A percentile compares a stretch with the other conserved stretches of the same genome.
Evolutionary conservation across 1,140 invertebrate species (phyloP).

Genomic region (Maconellicoccus hirsutus): DNA sequence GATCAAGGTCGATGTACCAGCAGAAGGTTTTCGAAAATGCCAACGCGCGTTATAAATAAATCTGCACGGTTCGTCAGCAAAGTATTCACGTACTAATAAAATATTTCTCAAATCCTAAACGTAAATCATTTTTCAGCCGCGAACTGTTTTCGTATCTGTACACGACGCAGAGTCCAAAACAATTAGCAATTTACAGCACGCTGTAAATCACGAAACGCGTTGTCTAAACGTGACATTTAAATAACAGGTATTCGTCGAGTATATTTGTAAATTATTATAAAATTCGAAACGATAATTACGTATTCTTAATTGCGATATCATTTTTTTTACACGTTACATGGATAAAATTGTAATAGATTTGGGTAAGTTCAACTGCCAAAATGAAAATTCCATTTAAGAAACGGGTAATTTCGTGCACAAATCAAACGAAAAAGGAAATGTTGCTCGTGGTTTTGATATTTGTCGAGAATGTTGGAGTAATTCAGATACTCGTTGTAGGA

Average conservation of each 20-base stretch:
- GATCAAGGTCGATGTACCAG: background rate
- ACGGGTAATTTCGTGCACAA: too few relatives aligned
- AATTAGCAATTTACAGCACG: slow-evolving; percentile 10
- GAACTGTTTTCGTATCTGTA: slow-evolving; percentile 13
- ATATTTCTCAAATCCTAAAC: background rate
- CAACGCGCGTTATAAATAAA: background rate
- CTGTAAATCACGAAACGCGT: slow-evolving; percentile 14
- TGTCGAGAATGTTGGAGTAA: too few relatives aligned
- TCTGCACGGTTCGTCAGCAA: background rate
- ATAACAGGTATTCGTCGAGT: background rate
- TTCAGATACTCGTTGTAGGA: too few relatives aligned
- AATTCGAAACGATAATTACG: background rate
- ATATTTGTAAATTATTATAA: slow-evolving; percentile 6
- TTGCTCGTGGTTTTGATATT: too few relatives aligned
- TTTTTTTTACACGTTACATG: background rate
- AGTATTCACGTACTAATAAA: background rate
- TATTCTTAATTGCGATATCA: background rate
- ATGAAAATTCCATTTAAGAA: too few relatives aligned
- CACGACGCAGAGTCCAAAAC: slow-evolving; percentile 10
- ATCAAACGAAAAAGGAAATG: too few relatives aligned
- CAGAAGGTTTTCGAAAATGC: background rate
- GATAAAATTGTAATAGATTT: too few relatives aligned
- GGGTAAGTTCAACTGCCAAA: too few relatives aligned
- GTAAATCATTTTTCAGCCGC: background rate
- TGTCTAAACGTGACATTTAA: slow-evolving; percentile 1